Evolutionary conservation across 2,888 invertebrate genomes (phyloP), one percentile per base, ranked within the genome.

Genomic region (Eupeodes latifasciatus): DNA sequence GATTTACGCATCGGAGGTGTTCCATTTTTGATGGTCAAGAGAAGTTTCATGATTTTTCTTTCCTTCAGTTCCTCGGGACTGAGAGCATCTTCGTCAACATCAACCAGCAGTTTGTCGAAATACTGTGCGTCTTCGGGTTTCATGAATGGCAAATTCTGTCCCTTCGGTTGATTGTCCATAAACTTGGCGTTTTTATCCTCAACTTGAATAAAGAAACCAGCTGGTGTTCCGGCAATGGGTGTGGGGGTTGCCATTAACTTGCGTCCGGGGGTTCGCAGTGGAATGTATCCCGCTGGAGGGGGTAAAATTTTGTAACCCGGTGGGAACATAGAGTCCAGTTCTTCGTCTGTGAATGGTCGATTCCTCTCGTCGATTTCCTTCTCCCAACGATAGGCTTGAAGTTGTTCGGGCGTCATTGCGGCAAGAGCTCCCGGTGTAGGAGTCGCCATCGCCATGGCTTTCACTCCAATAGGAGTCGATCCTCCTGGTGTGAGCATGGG

Each of bases 41-140:
- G 93, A 11, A 99, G 95, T 92, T 99, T 99, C 99, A 99, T 99
- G 71, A 99, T 99, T 94, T 99, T 99, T 62, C 99, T 95, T 93
- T 99, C 99, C 93, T 99, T 99, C 90, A 98, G 97, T 93, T 99
- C 99, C 91, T 99, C 99, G 0, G 99, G 98, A 74, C 97, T 97
- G 55, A 99, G 95, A 0, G 97, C 94, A 92, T 99, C 99, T 94
- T 99, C 99, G 93, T 99, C 99, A 44, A 99, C 99, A 92, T 99
- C 99, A 77, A 98, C 96, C 90, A 99, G 95, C 89, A 99, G 95
- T 94, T 99, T 99, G 94, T 99, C 99, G 94, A 99, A 99, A 94
- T 99, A 99, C 94, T 99, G 99, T 64, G 99, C 99, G 94, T 99
- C 99, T 94, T 99, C 99, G 0, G 99, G 99, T 94, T 99, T 99